Percentiles rank a stretch among this genome's conserved stretches.
Evolutionary conservation across 2,888 invertebrate species (phyloP).

Genomic region (Ophion costatus): DNA sequence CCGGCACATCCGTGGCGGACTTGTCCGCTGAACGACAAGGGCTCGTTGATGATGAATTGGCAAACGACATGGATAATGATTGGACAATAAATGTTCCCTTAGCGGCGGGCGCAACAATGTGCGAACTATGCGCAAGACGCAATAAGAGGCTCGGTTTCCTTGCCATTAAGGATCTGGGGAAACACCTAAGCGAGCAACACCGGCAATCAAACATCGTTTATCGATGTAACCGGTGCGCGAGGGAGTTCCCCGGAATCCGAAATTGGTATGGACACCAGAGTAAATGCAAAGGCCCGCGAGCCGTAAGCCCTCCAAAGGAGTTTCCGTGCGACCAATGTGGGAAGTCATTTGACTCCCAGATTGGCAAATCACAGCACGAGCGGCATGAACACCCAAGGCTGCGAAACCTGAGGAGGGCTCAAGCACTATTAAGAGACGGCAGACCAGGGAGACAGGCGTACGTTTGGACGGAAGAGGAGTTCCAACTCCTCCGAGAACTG

Average conservation of each 20-base stretch:
- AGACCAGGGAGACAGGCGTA: slow-evolving; percentile 65
- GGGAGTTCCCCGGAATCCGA: background rate
- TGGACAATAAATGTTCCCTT: background rate
- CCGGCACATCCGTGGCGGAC: slow-evolving; percentile 35
- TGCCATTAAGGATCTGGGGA: background rate
- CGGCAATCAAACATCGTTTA: background rate
- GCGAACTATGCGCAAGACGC: background rate
- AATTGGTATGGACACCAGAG: slow-evolving; percentile 19
- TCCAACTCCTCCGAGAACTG: background rate
- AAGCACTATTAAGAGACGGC: background rate
- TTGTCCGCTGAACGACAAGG: slow-evolving; percentile 21
- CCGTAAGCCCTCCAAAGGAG: no score
- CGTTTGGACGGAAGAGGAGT: slow-evolving; percentile 45
- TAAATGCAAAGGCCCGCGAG: background rate
- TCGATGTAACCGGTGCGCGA: slow-evolving; percentile 1
- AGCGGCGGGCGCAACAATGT: background rate
- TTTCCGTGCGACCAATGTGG: slow-evolving; percentile 6
- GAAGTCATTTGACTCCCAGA: background rate
- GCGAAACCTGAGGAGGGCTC: slow-evolving; percentile 33
- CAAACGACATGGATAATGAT: background rate
- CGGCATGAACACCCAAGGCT: slow-evolving; percentile 35
- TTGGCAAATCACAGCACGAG: slow-evolving; percentile 48
- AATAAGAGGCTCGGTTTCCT: background rate
- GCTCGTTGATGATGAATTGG: slow-evolving; percentile 21
- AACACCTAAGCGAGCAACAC: slow-evolving; percentile 11